These are phyloP conservation scores for Lasioglossum marginatum DNA, from an alignment of 2,888 invertebrate genomes.

Conservation along the genomic window DNA sequence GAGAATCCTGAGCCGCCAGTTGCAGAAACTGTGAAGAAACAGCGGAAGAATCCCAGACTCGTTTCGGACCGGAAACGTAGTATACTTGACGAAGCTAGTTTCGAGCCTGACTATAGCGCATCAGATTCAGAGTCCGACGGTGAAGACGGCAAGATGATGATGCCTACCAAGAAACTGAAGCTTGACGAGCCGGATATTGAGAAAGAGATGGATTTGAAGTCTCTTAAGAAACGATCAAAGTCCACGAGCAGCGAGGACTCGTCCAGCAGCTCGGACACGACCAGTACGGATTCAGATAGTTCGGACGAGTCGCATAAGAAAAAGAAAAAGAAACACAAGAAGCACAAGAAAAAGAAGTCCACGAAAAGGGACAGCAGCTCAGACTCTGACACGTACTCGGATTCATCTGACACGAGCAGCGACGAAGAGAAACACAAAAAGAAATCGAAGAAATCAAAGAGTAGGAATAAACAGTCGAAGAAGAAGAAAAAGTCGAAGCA, in stretches of 20 bases:
- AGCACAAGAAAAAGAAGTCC: constrained; percentile 85
- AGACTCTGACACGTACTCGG: constrained; percentile 88
- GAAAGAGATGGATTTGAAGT: constrained; percentile 80
- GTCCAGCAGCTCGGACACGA: constrained; percentile 84
- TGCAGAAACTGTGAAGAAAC: constrained; percentile 75
- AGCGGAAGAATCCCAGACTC: constrained; percentile 80
- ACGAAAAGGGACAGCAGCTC: constrained; percentile 87
- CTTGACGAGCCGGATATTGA: constrained; percentile 72
- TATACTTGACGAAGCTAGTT: constrained; percentile 89
- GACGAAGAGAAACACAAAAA: constrained; percentile 89
- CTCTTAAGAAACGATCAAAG: constrained; percentile 80
- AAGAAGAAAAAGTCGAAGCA: constrained; percentile 90
- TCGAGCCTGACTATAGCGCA: constrained; percentile 91
- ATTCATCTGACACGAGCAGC: constrained; percentile 88
- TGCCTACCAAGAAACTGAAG: constrained; percentile 75
- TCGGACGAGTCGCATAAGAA: constrained; percentile 85
- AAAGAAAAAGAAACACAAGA: constrained; percentile 88
- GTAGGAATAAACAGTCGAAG: constrained; percentile 89
- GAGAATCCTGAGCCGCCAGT: constrained; percentile 67
- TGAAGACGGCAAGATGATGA: constrained; percentile 80
- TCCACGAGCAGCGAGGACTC: constrained; percentile 86
- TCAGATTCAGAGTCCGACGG: constrained; percentile 88
- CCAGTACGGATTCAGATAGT: constrained; percentile 84
- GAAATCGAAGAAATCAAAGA: constrained; percentile 87
- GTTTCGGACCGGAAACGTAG: constrained; percentile 88